phyloP scores from a whole-genome alignment of 2,888 invertebrate species.

The Machimus rusticus region DNA sequence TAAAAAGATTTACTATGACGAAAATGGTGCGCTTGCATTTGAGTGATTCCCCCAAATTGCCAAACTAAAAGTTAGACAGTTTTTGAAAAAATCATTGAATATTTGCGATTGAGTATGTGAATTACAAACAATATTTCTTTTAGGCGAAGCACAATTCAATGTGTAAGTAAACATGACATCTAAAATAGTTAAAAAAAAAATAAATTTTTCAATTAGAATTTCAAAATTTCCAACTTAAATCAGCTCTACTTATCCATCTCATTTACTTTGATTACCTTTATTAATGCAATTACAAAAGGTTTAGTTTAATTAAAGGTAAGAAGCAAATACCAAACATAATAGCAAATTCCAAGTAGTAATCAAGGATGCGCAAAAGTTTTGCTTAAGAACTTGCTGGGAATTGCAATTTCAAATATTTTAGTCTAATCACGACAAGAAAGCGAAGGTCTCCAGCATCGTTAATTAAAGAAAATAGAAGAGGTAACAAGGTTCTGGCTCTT shows the following conservation, averaged over 20 bases:
- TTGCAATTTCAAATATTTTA: constrained; percentile 6
- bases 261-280: background rate
- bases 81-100: no score
- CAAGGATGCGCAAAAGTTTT: background rate
- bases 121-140: no score
- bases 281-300: background rate
- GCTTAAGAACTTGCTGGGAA: background rate
- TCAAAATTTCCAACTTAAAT: background rate
- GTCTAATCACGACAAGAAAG: background rate
- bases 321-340: background rate
- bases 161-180: no score
- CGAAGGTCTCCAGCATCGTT: background rate
- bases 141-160: no score
- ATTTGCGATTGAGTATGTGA: no score
- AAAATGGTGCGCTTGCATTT: no score
- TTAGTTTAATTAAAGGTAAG: background rate
- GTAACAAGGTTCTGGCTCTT: background rate
- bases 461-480: constrained; percentile 14
- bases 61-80: no score
- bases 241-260: background rate
- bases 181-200: background rate
- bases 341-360: background rate
- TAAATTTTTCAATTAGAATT: background rate
- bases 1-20: no score
- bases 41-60: no score